Percentiles rank a stretch among this genome's conserved stretches.
These are phyloP conservation scores for Aethes cnicana DNA, from an alignment of 2,888 invertebrate species.

Conservation along the genomic window DNA sequence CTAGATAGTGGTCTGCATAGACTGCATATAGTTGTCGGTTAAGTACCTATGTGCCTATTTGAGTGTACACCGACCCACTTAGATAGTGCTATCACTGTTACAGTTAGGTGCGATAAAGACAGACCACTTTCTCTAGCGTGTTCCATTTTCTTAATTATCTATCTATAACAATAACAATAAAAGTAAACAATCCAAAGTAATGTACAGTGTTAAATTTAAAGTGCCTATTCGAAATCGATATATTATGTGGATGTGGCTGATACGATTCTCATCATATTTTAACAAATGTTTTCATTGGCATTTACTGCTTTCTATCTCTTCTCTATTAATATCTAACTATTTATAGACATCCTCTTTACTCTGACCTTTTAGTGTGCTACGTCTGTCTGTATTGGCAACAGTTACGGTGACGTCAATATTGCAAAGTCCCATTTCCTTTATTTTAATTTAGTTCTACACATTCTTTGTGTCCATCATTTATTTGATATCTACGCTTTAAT, in stretches of 20 bases:
- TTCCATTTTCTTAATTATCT: slow-evolving; percentile 49
- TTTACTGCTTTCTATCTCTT: slow-evolving; percentile 14
- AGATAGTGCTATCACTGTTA: slow-evolving; percentile 67
- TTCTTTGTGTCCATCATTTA: neutral
- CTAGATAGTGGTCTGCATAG: slow-evolving; percentile 63
- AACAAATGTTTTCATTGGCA: neutral
- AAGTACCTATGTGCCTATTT: slow-evolving; percentile 17
- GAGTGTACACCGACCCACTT: slow-evolving; percentile 66
- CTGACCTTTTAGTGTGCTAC: slow-evolving; percentile 23
- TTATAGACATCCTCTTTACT: slow-evolving; percentile 26
- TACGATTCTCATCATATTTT: neutral
- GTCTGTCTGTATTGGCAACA: slow-evolving; percentile 25
- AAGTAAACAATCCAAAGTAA: too few relatives aligned
- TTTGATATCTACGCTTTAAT: too few relatives aligned
- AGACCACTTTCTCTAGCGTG: slow-evolving; percentile 65
- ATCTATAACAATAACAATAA: too few relatives aligned
- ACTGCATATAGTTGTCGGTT: slow-evolving; percentile 40
- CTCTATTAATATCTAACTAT: slow-evolving; percentile 7
- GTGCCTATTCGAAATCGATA: too few relatives aligned
- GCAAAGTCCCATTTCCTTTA: neutral
- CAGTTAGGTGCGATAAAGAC: slow-evolving; percentile 60
- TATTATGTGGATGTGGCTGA: slow-evolving; percentile 35
- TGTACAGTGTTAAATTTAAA: too few relatives aligned
- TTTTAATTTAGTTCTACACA: neutral
- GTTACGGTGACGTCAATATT: slow-evolving; percentile 14